Base-by-base conservation (phyloP, 2,113 vertebrate species). In the Lota lota region DNA sequence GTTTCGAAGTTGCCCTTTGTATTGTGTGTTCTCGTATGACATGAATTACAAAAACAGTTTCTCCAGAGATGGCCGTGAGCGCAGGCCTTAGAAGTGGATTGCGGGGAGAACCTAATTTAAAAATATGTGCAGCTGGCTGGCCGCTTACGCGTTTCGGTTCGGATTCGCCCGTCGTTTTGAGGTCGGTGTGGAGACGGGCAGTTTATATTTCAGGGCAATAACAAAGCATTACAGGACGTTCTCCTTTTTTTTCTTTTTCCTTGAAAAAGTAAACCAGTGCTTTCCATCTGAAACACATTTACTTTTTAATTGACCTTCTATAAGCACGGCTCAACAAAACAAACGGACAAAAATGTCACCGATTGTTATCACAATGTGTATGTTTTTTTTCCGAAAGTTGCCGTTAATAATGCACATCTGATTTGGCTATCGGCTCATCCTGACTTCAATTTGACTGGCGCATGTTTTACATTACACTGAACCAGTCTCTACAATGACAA, bases 91-190 rank as follows among this genome's bases (percentile, higher is more conserved):
- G 86, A 90, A 88, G 83, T 83, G 78, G 80, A 86, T 77, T 83
- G 79, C 60, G 69, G 77, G 72, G 79, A 72, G 53, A 72, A 88
- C 74, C 65, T 68, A 77, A 85, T 79, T 56, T n/a, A 84, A 86
- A 87, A 89, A 88, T 83, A 80, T 75, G 74, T 84, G 75, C 88
- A 86, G 86, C 83, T 90, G 87, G 53, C 16, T 16, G 40, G 67
- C 72, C 73, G 76, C 83, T 91, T 87, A 87, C 85, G 83, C 91
- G 90, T 87, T 90, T 92, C 82, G 72, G 70, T 79, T 90, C 79
- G 69, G 51, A 22, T 59, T 33, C 18, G 67, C 68, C 83, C 57
- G 18, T 12, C 16, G 16, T 56, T 5, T 28, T 63, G 62, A 62
- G 71, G 73, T 40, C 71, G 64, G 71, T 62, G 40, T 83, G 71